A percentile compares a stretch with the other conserved stretches of the same genome.
These are phyloP conservation scores for Rhagonycha fulva DNA, from an alignment of 2,888 invertebrate genomes.

Conservation along the genomic window DNA sequence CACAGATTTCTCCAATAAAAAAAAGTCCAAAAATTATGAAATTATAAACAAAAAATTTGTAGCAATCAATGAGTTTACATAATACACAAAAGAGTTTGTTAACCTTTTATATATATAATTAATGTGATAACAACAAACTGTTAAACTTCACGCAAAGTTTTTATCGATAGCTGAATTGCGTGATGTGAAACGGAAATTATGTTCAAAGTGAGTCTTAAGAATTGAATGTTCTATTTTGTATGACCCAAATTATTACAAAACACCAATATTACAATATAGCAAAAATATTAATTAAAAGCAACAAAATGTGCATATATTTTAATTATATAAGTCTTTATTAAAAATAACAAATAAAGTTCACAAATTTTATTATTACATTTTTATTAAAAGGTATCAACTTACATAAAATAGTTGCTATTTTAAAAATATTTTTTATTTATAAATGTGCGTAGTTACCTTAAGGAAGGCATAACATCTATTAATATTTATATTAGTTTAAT, in stretches of 20 bases:
- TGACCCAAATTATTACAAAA: conserved; percentile 13
- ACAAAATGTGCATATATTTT: neutral
- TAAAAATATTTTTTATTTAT: neutral
- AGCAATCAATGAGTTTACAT: no score
- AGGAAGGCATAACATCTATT: neutral
- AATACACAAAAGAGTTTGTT: neutral
- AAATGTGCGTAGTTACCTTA: neutral
- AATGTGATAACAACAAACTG: conserved; percentile 13
- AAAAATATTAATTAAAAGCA: neutral
- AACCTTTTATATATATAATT: conserved; percentile 5
- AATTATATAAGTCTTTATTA: neutral
- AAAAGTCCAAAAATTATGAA: no score
- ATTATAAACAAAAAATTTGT: no score
- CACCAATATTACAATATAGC: neutral
- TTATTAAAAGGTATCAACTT: neutral
- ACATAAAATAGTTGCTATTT: neutral
- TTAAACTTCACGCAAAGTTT: conserved; percentile 22
- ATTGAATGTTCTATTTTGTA: conserved; percentile 11
- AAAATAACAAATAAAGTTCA: neutral
- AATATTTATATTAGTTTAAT: neutral
- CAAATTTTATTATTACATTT: neutral
- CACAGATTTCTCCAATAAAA: no score
- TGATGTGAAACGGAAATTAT: conserved; percentile 19
- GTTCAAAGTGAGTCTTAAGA: conserved; percentile 12
- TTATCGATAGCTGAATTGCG: conserved; percentile 20